Conservation (phyloP, 2,888 invertebrate genomes). For the Rambutsinella grinnellia region DNA sequence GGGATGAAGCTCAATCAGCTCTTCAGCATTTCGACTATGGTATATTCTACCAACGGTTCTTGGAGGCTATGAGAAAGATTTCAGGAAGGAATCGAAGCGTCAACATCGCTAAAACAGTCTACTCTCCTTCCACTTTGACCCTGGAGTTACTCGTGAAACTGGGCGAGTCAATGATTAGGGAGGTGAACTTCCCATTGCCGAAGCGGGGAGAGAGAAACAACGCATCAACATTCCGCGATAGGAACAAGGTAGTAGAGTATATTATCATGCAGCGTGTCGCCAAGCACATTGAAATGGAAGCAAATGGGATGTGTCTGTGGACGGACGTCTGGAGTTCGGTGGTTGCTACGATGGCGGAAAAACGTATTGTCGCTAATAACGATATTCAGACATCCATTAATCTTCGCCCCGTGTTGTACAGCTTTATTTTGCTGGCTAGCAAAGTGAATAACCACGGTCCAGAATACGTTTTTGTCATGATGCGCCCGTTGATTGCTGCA, state of each 20-base stretch:
- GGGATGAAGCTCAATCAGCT: slow-evolving; percentile 14
- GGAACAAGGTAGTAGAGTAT: slow-evolving; percentile 3
- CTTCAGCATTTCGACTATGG: slow-evolving; percentile 25
- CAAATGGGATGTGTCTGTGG: slow-evolving; percentile 22
- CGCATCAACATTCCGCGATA: too few species aligned
- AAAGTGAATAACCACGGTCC: too few species aligned
- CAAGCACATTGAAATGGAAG: not conserved
- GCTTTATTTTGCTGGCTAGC: too few species aligned
- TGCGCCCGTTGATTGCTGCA: slow-evolving; percentile 5
- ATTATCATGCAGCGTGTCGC: slow-evolving; percentile 16
- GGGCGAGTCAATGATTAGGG: slow-evolving; percentile 5
- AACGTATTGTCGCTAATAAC: not conserved
- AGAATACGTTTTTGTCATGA: slow-evolving; percentile 19
- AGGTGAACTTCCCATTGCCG: not conserved
- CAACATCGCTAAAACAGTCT: slow-evolving; percentile 1
- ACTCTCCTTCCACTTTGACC: not conserved
- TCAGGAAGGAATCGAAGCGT: not conserved
- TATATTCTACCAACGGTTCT: slow-evolving; percentile 27
- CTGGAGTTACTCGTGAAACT: slow-evolving; percentile 13
- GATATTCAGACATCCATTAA: not conserved
- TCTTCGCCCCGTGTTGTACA: slow-evolving; percentile 22
- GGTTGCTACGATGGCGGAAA: not conserved
- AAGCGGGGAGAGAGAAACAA: not conserved
- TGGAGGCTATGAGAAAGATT: slow-evolving; percentile 13
- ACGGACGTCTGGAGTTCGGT: slow-evolving; percentile 21